These are phyloP conservation scores for Amblyornis subalaris DNA, from an alignment of 2,113 vertebrate species.

Conservation along the genomic window DNA sequence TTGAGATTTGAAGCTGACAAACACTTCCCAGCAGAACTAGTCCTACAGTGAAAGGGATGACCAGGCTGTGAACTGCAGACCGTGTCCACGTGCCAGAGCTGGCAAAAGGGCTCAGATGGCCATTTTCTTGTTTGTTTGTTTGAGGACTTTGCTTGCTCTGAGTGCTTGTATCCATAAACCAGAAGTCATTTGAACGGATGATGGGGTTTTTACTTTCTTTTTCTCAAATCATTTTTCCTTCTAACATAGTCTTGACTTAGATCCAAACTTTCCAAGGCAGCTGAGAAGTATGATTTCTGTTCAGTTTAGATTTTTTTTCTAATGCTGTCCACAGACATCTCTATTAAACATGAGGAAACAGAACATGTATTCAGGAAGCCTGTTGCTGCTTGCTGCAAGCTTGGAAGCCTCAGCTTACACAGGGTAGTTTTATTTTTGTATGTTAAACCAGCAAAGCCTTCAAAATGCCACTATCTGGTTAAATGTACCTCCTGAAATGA, in stretches of 20 bases:
- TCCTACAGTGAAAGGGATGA: neutral
- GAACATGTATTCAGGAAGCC: neutral
- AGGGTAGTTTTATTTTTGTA: neutral
- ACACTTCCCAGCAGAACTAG: neutral
- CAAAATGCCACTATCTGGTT: neutral
- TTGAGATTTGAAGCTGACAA: neutral
- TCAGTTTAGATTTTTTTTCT: neutral
- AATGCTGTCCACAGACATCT: neutral
- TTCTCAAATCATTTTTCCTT: constrained; percentile 5
- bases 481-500: neutral
- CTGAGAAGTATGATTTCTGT: neutral
- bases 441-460: neutral
- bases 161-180: neutral
- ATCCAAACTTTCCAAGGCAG: neutral
- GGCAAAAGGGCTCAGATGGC: neutral
- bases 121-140: neutral
- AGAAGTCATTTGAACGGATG: neutral
- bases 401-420: neutral
- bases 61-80: neutral
- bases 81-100: neutral
- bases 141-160: neutral
- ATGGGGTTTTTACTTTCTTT: neutral
- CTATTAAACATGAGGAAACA: neutral
- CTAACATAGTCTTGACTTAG: neutral
- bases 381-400: neutral